Evolutionary conservation across 2,797 vertebrate species (phyloP).

Genomic region (Falco biarmicus): DNA sequence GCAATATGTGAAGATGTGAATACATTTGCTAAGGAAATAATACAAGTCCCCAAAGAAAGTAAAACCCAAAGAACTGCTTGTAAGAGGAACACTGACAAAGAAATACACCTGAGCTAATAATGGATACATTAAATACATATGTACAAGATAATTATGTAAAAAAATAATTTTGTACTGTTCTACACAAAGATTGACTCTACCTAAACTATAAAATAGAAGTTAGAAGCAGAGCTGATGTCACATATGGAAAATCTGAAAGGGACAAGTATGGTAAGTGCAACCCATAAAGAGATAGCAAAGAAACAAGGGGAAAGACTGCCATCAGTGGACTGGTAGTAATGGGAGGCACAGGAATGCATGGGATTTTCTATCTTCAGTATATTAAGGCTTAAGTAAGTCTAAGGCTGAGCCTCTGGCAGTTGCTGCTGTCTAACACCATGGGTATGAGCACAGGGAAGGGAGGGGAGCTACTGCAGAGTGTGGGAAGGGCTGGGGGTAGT

Average conservation of each 20-base stretch:
- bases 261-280: background rate
- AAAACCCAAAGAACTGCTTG: background rate
- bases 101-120: conserved; percentile 3
- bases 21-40: background rate
- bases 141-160: background rate
- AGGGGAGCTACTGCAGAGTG: fast-evolving
- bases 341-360: fast-evolving
- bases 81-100: background rate
- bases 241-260: background rate
- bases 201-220: background rate
- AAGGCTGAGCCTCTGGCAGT: background rate
- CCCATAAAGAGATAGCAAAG: background rate
- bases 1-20: background rate
- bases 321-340: background rate
- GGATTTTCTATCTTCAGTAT: background rate
- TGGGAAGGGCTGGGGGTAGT: fast-evolving
- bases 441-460: background rate
- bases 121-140: background rate
- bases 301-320: background rate
- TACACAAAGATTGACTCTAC: background rate
- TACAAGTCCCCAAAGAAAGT: background rate
- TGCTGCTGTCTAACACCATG: background rate
- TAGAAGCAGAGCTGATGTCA: background rate
- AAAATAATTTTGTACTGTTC: background rate
- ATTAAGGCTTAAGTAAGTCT: background rate